Base-by-base conservation (phyloP, 37 sponge, comb jelly and placozoan genomes). In the Cliona cf. orientalis region DNA sequence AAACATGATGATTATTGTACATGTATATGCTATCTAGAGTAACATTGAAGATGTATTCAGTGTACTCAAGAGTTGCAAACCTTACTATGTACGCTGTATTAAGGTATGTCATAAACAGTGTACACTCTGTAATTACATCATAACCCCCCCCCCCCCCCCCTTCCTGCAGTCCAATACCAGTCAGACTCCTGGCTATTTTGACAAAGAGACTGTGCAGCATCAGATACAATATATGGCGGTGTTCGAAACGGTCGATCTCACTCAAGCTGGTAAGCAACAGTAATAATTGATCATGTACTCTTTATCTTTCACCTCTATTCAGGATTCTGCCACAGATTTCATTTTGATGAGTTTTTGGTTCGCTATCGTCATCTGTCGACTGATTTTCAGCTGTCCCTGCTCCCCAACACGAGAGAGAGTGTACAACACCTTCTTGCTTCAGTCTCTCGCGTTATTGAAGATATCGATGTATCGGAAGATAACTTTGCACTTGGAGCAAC, bases 221-320 rank as follows among this genome's bases (percentile, higher is more conserved):
- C 93, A 93, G 74, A 89, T 93, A 17, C 90, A 89, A 22, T 34
- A 66, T 29, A 33, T 93, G 66, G 70, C 78, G 5, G 57, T 93
- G 14, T 85, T 93, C 73, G 93, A 93, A 45, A 88, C 93, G 14
- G 79, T 93, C 1, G 89, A 93, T 75, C 70, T 84, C 36, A 58
- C 85, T 25, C 89, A 88, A 62, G 58, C 81, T 49, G 83, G 89
- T 88, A 32, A 59, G 86, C 2, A n/a, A n/a, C 31, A 42, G 2
- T 7, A 37, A 1, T 58, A 38, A 7, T 35, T 25, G 9, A 37
- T 58, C n/a, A n/a, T n/a, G n/a, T n/a, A n/a, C 26, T 29, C 28
- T 12, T 9, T 31, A 53, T 73, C 32, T 56, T 36, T 45, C 5
- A 45, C 80, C 36, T 25, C 58, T 37, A 6, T 34, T 55, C 40